phyloP scores from a whole-genome alignment of 2,113 vertebrate species.

The Chitala chitala region DNA sequence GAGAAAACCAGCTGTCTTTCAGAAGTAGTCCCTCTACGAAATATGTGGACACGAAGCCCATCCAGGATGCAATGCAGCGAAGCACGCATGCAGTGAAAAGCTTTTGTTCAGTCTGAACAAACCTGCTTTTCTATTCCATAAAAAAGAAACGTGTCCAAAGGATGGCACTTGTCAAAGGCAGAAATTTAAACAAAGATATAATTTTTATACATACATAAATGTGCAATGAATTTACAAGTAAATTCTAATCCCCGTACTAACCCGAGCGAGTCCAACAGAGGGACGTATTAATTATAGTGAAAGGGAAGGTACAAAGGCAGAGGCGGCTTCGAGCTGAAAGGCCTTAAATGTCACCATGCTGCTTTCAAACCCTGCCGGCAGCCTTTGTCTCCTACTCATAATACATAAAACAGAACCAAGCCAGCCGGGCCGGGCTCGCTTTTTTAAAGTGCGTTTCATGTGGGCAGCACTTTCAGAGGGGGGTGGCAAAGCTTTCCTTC shows the following conservation, averaged over 20 bases:
- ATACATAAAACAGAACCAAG: constrained; percentile 51
- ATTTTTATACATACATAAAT: neutral
- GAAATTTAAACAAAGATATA: too few species aligned
- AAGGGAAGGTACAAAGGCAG: constrained; percentile 66
- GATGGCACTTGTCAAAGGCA: neutral
- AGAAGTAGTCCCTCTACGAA: too few species aligned
- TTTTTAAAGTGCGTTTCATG: neutral
- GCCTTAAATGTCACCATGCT: constrained; percentile 53
- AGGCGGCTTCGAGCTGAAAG: constrained; percentile 70
- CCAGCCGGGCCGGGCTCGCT: constrained; percentile 32
- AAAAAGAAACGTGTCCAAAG: neutral
- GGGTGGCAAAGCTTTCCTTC: neutral
- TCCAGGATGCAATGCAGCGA: too few species aligned
- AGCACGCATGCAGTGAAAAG: too few species aligned
- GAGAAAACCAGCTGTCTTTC: too few species aligned
- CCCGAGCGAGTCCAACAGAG: constrained; percentile 23
- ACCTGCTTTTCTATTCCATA: neutral
- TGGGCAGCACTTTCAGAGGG: neutral
- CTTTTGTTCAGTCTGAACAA: too few species aligned
- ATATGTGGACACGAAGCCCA: too few species aligned
- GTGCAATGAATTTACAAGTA: neutral
- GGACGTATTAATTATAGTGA: constrained; percentile 66
- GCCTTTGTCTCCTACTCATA: constrained; percentile 58
- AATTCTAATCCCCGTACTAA: neutral
- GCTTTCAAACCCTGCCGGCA: constrained; percentile 56